These are phyloP conservation scores for Hydrocynus forskahlii DNA, from an alignment of 2,797 vertebrate species.

Conservation along the genomic window DNA sequence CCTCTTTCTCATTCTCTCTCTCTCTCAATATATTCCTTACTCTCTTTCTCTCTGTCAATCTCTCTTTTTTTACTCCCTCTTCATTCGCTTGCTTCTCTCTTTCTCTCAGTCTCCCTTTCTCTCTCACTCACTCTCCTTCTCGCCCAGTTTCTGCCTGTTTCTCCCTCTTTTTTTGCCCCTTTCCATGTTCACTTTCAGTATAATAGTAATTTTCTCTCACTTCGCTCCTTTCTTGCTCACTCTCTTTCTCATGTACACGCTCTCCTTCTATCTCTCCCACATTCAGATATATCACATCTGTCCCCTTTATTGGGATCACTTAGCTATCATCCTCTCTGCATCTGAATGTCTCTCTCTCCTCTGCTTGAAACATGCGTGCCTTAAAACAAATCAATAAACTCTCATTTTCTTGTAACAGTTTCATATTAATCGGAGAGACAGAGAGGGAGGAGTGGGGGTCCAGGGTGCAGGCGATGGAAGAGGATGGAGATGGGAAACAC, in stretches of 20 bases:
- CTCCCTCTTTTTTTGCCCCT: background rate
- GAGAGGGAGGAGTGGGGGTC: conserved; percentile 78
- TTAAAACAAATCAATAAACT: conserved; percentile 93
- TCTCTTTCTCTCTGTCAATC: conserved; percentile 51
- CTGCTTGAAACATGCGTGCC: conserved; percentile 84
- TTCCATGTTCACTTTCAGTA: conserved; percentile 27
- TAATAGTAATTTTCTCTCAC: conserved; percentile 57
- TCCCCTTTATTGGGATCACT: conserved; percentile 88
- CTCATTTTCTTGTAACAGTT: conserved; percentile 93
- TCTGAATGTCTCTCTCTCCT: conserved; percentile 86
- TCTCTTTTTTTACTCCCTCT: conserved; percentile 57
- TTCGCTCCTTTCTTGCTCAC: conserved; percentile 32
- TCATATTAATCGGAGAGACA: conserved; percentile 88
- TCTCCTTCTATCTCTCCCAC: conserved; percentile 70
- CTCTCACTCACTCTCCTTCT: conserved; percentile 68
- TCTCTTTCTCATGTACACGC: background rate
- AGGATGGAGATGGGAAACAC: conserved; percentile 86
- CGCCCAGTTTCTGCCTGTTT: conserved; percentile 61
- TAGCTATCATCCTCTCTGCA: conserved; percentile 85
- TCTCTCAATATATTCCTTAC: conserved; percentile 64
- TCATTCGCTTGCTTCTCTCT: background rate
- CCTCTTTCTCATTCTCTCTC: conserved; percentile 67
- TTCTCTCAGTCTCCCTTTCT: background rate
- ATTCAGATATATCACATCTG: conserved; percentile 77
- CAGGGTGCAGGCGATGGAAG: conserved; percentile 39